A percentile compares a stretch with the other conserved stretches of the same genome.
Conservation (phyloP, 2,797 vertebrate genomes). For the Enteromius trimaculatus region DNA sequence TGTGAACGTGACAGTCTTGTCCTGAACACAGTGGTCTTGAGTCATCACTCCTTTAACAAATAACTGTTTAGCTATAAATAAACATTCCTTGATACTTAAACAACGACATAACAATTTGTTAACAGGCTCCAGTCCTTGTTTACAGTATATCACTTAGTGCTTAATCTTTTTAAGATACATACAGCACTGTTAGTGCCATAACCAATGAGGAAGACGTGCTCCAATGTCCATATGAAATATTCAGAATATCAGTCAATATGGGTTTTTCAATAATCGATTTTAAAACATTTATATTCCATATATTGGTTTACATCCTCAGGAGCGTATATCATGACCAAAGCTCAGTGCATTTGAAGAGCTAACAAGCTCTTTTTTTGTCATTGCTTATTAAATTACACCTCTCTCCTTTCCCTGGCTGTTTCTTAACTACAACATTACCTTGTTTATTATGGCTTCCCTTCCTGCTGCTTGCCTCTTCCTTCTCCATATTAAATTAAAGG, state of each 20-base stretch:
- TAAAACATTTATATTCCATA: background rate
- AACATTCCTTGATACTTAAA: background rate
- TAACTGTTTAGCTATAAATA: background rate
- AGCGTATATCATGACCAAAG: background rate
- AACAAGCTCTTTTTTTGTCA: slow-evolving; percentile 25
- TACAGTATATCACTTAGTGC: background rate
- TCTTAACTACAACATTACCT: slow-evolving; percentile 47
- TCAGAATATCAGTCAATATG: background rate
- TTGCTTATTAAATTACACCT: slow-evolving; percentile 46
- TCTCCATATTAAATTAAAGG: slow-evolving; percentile 54
- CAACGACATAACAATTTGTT: background rate
- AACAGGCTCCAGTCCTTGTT: background rate
- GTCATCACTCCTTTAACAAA: background rate
- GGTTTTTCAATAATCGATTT: background rate
- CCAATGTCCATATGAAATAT: background rate
- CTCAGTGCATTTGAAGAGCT: slow-evolving; percentile 23
- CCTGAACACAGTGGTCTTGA: background rate
- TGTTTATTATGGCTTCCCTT: slow-evolving; percentile 26
- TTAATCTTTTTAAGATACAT: background rate
- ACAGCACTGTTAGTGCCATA: background rate
- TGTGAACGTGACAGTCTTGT: background rate
- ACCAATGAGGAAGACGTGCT: background rate
- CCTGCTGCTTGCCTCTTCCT: slow-evolving; percentile 33
- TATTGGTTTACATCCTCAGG: background rate
- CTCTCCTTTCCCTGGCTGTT: slow-evolving; percentile 26